Evolutionary conservation across 1,140 invertebrate species (phyloP).

Genomic region (Armadillidium nasatum): DNA sequence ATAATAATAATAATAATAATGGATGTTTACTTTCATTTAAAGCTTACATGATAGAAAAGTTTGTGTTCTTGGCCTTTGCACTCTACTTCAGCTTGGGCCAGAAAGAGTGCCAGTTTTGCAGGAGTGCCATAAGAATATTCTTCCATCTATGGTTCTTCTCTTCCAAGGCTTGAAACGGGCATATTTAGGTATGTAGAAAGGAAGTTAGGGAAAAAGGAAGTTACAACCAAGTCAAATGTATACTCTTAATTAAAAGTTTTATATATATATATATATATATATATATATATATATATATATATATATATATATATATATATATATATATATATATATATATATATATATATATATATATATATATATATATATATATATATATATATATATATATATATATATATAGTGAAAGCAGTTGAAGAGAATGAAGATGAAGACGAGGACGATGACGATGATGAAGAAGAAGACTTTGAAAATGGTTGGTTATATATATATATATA

Average conservation of each 20-base stretch:
- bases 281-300: no score
- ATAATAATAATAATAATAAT: no score
- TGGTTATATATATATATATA: no score
- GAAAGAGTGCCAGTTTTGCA: conserved; percentile 63
- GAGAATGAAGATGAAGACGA: conserved; percentile 60
- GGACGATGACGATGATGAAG: conserved; percentile 59
- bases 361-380: no score
- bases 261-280: no score
- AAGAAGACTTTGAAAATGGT: conserved; percentile 44
- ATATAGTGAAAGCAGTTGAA: conserved; percentile 67
- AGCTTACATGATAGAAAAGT: conserved; percentile 87
- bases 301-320: no score
- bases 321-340: no score
- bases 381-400: no score
- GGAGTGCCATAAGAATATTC: conserved; percentile 72
- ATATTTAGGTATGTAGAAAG: conserved; percentile 62
- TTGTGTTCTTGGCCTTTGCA: conserved; percentile 88
- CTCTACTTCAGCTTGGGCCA: conserved; percentile 69
- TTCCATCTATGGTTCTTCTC: conserved; percentile 81
- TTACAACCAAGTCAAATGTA: no score
- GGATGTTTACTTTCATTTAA: conserved; percentile 53
- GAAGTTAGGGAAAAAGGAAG: no score
- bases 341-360: no score
- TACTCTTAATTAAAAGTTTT: no score
- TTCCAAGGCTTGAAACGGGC: conserved; percentile 91